A percentile compares a stretch with the other conserved stretches of the same genome.
These are phyloP conservation scores for Maconellicoccus hirsutus DNA, from an alignment of 1,140 invertebrate genomes.

Conservation along the genomic window DNA sequence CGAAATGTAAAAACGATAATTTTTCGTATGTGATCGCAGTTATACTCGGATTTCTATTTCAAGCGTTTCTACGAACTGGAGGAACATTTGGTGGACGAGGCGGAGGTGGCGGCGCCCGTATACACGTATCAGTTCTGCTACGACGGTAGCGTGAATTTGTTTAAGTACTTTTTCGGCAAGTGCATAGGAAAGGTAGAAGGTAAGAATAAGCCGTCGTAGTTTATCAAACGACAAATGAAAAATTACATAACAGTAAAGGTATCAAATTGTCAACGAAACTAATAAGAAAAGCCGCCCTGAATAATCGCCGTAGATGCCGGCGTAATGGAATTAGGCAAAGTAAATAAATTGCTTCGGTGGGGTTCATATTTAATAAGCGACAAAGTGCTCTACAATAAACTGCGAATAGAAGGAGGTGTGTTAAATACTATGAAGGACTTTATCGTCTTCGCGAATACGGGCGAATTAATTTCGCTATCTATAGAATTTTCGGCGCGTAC, in stretches of 20 bases:
- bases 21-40: background rate
- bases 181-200: background rate
- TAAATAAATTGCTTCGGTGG: constrained; percentile 2
- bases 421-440: background rate
- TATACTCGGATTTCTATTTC: constrained; percentile 2
- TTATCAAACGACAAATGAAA: too few species aligned
- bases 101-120: background rate
- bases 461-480: background rate
- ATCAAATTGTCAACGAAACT: background rate
- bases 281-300: constrained; percentile 2
- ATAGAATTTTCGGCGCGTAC: background rate
- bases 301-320: background rate
- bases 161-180: background rate
- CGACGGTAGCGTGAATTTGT: background rate
- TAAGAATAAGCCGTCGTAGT: background rate
- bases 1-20: too few species aligned
- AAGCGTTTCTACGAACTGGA: background rate
- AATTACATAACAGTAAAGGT: too few species aligned
- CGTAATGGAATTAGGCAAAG: background rate
- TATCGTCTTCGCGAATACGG: background rate
- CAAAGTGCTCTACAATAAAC: constrained; percentile 3
- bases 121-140: constrained; percentile 16
- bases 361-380: constrained; percentile 4
- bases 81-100: background rate
- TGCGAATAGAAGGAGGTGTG: background rate